Conservation (phyloP, 2,113 vertebrate genomes). For the Erythrolamprus reginae region DNA sequence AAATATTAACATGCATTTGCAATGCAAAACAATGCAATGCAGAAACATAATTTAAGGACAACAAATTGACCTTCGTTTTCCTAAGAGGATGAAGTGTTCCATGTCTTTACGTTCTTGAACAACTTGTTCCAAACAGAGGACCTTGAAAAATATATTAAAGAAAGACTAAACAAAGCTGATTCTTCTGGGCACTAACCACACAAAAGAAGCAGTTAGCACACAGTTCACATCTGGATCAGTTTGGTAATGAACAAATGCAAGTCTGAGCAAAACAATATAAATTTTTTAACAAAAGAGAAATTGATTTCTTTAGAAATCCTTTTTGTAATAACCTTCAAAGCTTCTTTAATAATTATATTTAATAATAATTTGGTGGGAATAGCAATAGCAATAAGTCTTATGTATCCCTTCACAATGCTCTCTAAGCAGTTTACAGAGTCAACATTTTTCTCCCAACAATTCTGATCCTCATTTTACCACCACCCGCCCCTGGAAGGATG, state of each 20-base stretch:
- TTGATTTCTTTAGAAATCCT: neutral
- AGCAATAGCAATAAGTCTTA: neutral
- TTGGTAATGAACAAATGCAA: neutral
- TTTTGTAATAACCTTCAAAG: neutral
- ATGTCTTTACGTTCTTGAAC: neutral
- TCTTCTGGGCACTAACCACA: neutral
- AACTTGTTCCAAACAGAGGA: neutral
- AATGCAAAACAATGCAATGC: neutral
- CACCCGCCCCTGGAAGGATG: neutral
- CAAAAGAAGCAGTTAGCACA: neutral
- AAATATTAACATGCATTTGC: neutral
- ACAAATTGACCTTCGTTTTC: neutral
- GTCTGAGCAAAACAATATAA: neutral
- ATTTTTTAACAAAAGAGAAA: neutral
- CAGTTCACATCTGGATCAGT: neutral
- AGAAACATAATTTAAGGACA: neutral
- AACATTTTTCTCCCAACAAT: neutral
- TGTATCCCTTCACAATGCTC: neutral
- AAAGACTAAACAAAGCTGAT: neutral
- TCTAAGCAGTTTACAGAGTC: neutral
- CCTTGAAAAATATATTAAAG: neutral
- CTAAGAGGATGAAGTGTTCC: neutral
- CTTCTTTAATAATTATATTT: no score
- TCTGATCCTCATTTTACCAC: neutral
- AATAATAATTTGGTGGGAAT: neutral